Evolutionary conservation across 2,113 vertebrate species (phyloP).

Genomic region (Xyliphius kryptos): DNA sequence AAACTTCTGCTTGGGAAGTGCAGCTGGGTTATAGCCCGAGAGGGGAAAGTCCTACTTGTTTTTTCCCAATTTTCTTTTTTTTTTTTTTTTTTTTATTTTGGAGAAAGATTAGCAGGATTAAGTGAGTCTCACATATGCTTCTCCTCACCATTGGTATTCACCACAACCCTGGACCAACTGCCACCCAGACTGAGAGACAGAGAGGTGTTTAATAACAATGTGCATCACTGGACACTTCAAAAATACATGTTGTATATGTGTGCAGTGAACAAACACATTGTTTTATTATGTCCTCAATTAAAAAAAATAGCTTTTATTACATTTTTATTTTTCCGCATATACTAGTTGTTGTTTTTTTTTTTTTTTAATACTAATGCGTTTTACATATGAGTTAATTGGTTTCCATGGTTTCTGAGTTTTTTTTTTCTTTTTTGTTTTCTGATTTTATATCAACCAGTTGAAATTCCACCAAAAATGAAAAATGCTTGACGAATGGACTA

Average conservation of each 20-base stretch:
- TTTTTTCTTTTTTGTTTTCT: too few species aligned
- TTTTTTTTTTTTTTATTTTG: constrained; percentile 69
- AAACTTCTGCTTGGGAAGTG: too few species aligned
- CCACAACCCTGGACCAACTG: constrained; percentile 66
- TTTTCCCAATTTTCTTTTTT: constrained; percentile 39
- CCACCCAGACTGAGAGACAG: constrained; percentile 73
- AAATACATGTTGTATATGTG: not conserved
- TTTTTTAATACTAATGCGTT: too few species aligned
- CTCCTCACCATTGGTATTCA: constrained; percentile 89
- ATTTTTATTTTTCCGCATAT: too few species aligned
- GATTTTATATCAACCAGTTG: too few species aligned
- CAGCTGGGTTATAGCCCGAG: constrained; percentile 1
- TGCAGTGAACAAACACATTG: not conserved
- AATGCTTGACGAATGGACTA: too few species aligned
- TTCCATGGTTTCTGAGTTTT: too few species aligned
- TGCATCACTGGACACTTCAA: not conserved
- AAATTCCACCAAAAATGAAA: too few species aligned
- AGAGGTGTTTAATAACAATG: constrained; percentile 13
- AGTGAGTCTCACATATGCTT: constrained; percentile 96
- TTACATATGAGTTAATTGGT: too few species aligned
- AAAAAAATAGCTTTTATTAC: too few species aligned
- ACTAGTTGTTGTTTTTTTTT: too few species aligned
- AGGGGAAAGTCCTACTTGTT: constrained; percentile 40
- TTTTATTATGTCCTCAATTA: not conserved
- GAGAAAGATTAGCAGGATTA: constrained; percentile 98